Percentiles rank a stretch among this genome's conserved stretches.
Conservation (phyloP, 2,888 invertebrate genomes). For the Masnerella sp. region DNA sequence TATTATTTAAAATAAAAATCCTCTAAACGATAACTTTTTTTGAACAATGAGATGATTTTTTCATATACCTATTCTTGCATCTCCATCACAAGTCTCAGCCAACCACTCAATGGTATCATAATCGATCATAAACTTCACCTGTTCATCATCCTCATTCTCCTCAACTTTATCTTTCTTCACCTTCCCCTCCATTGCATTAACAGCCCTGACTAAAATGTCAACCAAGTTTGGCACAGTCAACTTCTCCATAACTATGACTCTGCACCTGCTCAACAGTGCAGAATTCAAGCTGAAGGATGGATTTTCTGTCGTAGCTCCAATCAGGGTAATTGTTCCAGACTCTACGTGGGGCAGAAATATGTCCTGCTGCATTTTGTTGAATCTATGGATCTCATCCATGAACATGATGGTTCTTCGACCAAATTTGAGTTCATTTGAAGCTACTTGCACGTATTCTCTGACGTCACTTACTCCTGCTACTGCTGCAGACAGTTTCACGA, state of each 20-base stretch:
- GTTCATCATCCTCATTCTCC: conserved; percentile 2
- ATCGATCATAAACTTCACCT: conserved; percentile 78
- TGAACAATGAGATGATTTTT: background rate
- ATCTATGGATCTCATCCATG: conserved; percentile 93
- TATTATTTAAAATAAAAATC: no score
- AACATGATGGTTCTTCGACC: conserved; percentile 86
- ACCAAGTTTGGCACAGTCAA: conserved; percentile 81
- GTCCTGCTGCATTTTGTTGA: conserved; percentile 91
- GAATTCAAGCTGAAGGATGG: conserved; percentile 91
- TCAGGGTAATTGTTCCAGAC: conserved; percentile 86
- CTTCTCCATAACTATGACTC: conserved; percentile 87
- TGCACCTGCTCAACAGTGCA: conserved; percentile 87
- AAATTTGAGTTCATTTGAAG: conserved; percentile 85
- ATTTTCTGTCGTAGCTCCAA: conserved; percentile 93
- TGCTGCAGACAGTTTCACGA: conserved; percentile 87
- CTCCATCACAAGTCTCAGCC: conserved; percentile 88
- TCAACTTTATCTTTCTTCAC: conserved; percentile 22
- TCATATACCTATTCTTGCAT: conserved; percentile 82
- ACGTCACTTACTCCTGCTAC: conserved; percentile 88
- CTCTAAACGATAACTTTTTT: no score
- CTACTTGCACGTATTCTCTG: conserved; percentile 84
- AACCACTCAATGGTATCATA: conserved; percentile 83
- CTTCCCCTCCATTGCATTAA: conserved; percentile 75
- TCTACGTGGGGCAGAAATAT: conserved; percentile 89
- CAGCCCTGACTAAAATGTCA: conserved; percentile 82